These are phyloP conservation scores for Lasioglossum oenotherae DNA, from an alignment of 2,888 invertebrate species.

Conservation along the genomic window DNA sequence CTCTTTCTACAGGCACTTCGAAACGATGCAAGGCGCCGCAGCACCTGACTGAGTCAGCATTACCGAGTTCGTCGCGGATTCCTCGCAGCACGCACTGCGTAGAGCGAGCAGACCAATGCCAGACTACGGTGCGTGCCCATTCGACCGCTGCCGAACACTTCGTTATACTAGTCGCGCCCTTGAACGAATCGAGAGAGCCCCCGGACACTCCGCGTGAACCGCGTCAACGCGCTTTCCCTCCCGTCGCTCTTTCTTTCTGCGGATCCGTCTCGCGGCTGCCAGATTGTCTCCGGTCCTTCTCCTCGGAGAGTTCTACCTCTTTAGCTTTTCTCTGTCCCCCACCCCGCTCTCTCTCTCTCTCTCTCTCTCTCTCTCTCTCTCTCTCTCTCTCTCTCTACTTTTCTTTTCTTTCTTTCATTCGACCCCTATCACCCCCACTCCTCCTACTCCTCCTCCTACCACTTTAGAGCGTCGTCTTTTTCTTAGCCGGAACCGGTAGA, in stretches of 20 bases:
- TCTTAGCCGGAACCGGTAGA: constrained; percentile 55
- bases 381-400: not conserved
- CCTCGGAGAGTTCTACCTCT: constrained; percentile 20
- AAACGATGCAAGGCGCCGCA: constrained; percentile 59
- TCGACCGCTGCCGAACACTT: constrained; percentile 58
- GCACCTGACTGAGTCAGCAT: constrained; percentile 77
- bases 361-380: too few relatives aligned
- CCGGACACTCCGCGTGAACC: constrained; percentile 41
- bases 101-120: constrained; percentile 69
- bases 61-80: constrained; percentile 66
- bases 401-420: constrained; percentile 22
- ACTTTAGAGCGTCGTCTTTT: constrained; percentile 27
- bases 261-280: not conserved
- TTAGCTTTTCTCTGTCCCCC: not conserved
- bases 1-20: constrained; percentile 34
- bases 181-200: constrained; percentile 61
- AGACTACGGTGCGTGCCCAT: constrained; percentile 69
- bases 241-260: constrained; percentile 34
- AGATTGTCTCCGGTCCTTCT: constrained; percentile 21
- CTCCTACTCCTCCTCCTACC: constrained; percentile 2
- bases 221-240: constrained; percentile 51
- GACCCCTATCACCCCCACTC: constrained; percentile 14
- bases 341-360: not conserved
- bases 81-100: constrained; percentile 59
- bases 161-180: constrained; percentile 65